phyloP scores from a whole-genome alignment of 2,113 vertebrate species.

The Xiphorhynchus elegans region DNA sequence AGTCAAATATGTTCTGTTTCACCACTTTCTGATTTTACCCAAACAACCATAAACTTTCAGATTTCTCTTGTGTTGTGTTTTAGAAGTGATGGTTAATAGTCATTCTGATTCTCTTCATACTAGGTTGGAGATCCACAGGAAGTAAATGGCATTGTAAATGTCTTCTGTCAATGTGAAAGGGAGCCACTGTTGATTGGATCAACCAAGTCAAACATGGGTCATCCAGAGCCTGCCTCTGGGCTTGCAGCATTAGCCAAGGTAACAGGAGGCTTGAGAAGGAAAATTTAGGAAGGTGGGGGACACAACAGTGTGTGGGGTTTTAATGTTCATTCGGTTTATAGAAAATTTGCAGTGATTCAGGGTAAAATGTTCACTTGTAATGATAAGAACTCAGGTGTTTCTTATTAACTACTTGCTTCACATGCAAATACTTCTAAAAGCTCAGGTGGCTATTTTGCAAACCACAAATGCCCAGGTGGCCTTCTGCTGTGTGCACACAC shows the following conservation, averaged over 20 bases:
- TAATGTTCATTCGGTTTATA: not conserved
- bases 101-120: not conserved
- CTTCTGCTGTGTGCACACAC: not conserved
- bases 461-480: not conserved
- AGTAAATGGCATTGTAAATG: constrained; percentile 80
- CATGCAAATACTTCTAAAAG: not conserved
- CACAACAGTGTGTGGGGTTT: not conserved
- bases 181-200: constrained; percentile 90
- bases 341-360: not conserved
- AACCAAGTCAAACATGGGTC: constrained; percentile 98
- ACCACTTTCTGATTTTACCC: not conserved
- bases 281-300: not conserved
- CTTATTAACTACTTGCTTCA: not conserved
- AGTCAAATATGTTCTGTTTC: not conserved
- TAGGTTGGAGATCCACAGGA: constrained; percentile 97
- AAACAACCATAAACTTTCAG: not conserved
- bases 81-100: not conserved
- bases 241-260: constrained; percentile 91
- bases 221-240: constrained; percentile 93
- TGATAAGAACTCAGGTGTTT: not conserved
- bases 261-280: not conserved
- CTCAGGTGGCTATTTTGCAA: not conserved
- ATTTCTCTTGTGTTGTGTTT: not conserved
- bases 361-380: not conserved
- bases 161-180: constrained; percentile 80